phyloP scores from a whole-genome alignment of 2,797 vertebrate species.

The Odontamblyopus rebecca region DNA sequence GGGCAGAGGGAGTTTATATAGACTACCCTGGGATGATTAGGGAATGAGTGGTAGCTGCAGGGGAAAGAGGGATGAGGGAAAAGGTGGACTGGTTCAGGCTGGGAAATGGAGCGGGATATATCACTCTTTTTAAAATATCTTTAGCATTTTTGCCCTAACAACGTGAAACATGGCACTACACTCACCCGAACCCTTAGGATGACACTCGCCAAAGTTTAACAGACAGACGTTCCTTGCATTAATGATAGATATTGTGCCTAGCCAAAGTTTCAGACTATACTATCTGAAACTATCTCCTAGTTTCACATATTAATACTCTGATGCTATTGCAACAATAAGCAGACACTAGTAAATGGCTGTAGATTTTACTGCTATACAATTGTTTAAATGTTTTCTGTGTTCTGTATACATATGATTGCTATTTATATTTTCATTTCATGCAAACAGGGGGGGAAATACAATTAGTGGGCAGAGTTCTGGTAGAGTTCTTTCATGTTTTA shows the following conservation, averaged over 20 bases:
- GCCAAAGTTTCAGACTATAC: neutral
- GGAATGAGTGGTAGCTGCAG: no score
- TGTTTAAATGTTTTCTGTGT: neutral
- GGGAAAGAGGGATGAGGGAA: no score
- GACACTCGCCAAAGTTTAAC: no score
- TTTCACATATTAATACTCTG: neutral
- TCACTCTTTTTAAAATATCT: no score
- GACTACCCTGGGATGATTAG: no score
- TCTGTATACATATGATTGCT: neutral
- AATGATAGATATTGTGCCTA: neutral
- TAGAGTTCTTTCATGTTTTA: neutral
- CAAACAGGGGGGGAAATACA: neutral
- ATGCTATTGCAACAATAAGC: neutral
- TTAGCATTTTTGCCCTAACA: no score
- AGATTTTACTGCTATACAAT: neutral
- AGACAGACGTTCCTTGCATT: no score
- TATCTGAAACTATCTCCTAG: neutral
- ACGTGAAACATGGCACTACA: no score
- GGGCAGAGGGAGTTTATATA: no score
- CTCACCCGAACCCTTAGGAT: no score
- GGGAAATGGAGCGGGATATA: no score
- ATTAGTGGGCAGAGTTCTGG: neutral
- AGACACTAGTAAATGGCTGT: neutral
- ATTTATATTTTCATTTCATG: neutral
- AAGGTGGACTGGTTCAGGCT: no score